Conservation (phyloP, 2,113 vertebrate species). For the Psittacara wagleri region DNA sequence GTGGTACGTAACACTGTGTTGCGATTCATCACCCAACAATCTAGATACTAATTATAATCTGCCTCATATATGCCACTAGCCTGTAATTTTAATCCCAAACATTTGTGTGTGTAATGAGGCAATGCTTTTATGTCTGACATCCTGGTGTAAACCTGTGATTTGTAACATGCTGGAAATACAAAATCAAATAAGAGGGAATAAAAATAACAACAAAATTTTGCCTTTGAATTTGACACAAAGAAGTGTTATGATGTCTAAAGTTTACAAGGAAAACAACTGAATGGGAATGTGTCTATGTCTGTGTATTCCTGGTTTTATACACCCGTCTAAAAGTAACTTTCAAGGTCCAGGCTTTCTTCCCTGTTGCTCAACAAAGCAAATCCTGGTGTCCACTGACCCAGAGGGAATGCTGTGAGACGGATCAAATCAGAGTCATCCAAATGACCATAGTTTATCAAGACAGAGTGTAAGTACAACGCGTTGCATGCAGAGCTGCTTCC, state of each 20-base stretch:
- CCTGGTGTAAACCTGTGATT: conserved; percentile 13
- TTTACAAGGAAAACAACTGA: neutral
- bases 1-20: neutral
- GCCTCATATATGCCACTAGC: neutral
- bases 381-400: neutral
- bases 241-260: neutral
- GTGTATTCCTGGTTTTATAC: neutral
- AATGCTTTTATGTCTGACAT: neutral
- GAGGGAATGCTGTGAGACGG: neutral
- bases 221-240: neutral
- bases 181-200: neutral
- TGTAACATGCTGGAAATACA: neutral
- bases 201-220: neutral
- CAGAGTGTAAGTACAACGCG: neutral
- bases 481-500: neutral
- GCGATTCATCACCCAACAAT: conserved; percentile 20
- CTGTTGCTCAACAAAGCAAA: neutral
- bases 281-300: neutral
- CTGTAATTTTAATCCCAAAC: conserved; percentile 64
- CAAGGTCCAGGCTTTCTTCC: neutral
- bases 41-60: conserved; percentile 16
- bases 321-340: neutral
- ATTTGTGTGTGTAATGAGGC: conserved; percentile 45
- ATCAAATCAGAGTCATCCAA: neutral
- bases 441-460: neutral